phyloP scores from a whole-genome alignment of 2,797 vertebrate species.

The Girardinus metallicus region DNA sequence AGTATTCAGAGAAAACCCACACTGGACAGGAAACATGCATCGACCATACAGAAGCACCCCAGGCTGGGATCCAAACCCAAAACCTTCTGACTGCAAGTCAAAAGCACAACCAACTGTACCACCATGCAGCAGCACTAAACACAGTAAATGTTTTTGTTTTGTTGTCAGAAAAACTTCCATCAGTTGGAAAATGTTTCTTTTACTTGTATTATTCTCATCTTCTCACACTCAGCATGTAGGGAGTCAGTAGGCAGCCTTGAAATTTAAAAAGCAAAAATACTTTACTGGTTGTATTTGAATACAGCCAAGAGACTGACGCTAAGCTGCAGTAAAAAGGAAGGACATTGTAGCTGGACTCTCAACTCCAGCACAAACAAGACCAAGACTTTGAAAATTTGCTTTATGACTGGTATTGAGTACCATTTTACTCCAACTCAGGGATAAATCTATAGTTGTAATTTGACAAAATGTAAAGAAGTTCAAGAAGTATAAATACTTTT shows the following conservation, averaged over 20 bases:
- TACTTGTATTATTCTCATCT: not conserved
- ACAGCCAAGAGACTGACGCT: not conserved
- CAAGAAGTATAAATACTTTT: not conserved
- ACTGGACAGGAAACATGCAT: not conserved
- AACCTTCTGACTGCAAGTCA: not conserved
- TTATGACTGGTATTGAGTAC: not conserved
- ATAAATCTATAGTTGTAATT: not conserved
- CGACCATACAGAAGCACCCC: not conserved
- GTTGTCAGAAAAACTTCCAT: not conserved
- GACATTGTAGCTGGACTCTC: not conserved
- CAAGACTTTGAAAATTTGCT: not conserved
- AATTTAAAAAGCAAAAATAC: not conserved
- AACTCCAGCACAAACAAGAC: not conserved
- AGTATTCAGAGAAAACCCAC: not conserved
- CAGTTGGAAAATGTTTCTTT: not conserved
- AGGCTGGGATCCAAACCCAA: not conserved
- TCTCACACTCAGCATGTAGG: not conserved
- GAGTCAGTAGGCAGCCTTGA: not conserved
- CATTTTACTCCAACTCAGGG: not conserved
- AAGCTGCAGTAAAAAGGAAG: not conserved
- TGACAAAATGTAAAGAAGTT: not conserved
- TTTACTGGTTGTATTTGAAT: not conserved
- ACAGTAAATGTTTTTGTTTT: not conserved
- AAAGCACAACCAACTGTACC: not conserved
- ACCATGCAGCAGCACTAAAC: not conserved